These are phyloP conservation scores for Nymphalis io DNA, from an alignment of 1,140 invertebrate species.

Conservation along the genomic window DNA sequence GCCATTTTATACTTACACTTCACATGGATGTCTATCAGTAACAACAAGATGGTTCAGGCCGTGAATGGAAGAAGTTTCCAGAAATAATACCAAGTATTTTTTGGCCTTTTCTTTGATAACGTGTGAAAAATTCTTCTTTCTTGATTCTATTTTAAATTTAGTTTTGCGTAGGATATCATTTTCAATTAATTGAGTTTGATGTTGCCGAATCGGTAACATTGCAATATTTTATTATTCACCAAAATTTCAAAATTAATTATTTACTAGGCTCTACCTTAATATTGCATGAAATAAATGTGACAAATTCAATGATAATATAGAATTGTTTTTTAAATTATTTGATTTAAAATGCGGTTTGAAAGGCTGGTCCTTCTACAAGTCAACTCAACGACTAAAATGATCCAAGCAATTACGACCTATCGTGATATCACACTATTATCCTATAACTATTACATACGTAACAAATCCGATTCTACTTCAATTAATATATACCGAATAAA, in stretches of 20 bases:
- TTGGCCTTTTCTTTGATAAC: constrained; percentile 42
- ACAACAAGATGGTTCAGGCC: constrained; percentile 71
- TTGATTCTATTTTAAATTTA: not conserved
- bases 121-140: constrained; percentile 23
- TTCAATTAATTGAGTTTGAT: not conserved
- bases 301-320: not conserved
- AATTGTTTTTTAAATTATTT: not conserved
- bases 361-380: not conserved
- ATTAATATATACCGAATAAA: not conserved
- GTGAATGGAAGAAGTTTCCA: constrained; percentile 72
- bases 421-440: constrained; percentile 7
- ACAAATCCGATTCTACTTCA: constrained; percentile 7
- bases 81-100: constrained; percentile 63
- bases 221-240: not conserved
- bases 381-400: not conserved
- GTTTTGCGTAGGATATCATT: not conserved
- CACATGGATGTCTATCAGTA: constrained; percentile 62
- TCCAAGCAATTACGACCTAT: not conserved
- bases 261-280: no score
- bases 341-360: no score
- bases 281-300: no score
- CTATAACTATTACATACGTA: constrained; percentile 10
- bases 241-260: no score
- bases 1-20: constrained; percentile 74
- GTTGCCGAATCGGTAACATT: not conserved